Evolutionary conservation across 2,797 vertebrate species (phyloP).

Genomic region (Enteromius argenteus): DNA sequence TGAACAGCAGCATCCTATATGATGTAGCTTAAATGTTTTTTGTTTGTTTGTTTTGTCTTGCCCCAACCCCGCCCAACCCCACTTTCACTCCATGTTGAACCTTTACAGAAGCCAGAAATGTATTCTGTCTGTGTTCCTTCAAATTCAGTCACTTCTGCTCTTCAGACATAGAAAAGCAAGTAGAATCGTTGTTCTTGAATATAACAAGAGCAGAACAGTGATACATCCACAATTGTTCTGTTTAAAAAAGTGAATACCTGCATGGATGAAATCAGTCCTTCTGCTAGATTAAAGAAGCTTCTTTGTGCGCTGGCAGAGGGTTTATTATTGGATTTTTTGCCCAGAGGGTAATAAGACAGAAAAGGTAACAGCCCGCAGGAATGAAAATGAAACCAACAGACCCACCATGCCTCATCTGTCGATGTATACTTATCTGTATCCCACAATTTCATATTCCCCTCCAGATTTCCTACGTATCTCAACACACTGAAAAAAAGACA

Average conservation of each 20-base stretch:
- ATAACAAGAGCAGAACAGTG: slow-evolving; percentile 10
- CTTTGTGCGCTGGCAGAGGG: background rate
- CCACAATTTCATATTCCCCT: slow-evolving; percentile 23
- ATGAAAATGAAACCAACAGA: slow-evolving; percentile 33
- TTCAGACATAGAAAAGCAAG: background rate
- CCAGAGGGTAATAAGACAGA: slow-evolving; percentile 43
- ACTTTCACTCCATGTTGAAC: background rate
- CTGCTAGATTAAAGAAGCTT: slow-evolving; percentile 14
- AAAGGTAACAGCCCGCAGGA: slow-evolving; percentile 35
- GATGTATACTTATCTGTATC: slow-evolving; percentile 7
- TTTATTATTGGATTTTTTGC: slow-evolving; percentile 42
- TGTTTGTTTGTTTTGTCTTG: background rate
- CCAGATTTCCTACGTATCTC: slow-evolving; percentile 40
- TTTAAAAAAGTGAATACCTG: slow-evolving; percentile 14
- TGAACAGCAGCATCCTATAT: background rate
- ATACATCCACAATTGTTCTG: background rate
- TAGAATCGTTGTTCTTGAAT: slow-evolving; percentile 6
- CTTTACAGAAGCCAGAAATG: background rate
- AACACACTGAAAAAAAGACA: slow-evolving; percentile 29
- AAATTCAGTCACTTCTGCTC: background rate
- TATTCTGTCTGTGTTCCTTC: background rate
- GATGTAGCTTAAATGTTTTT: background rate
- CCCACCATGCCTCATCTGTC: slow-evolving; percentile 31
- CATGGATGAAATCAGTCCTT: slow-evolving; percentile 16
- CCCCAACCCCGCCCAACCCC: no score